These are phyloP conservation scores for Eospalax fontanierii DNA, from an alignment of 2,797 vertebrate genomes.

Conservation along the genomic window DNA sequence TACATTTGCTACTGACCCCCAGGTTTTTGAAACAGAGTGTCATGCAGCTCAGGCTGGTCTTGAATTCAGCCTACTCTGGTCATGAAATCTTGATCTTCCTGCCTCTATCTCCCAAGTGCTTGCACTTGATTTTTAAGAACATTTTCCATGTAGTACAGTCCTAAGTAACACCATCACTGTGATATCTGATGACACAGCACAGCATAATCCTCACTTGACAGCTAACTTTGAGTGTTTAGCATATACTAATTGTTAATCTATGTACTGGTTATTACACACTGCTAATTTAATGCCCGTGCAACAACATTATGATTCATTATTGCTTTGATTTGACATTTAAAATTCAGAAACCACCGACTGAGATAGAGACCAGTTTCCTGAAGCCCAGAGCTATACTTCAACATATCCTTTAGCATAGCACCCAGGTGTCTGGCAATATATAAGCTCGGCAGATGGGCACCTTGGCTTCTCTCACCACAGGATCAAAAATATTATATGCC, in stretches of 20 bases:
- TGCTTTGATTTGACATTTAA: conserved; percentile 56
- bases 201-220: conserved; percentile 28
- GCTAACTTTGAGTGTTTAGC: conserved; percentile 27
- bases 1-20: not conserved
- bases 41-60: not conserved
- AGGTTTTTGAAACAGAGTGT: not conserved
- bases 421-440: conserved; percentile 29
- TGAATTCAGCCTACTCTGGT: not conserved
- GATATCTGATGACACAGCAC: conserved; percentile 13
- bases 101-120: not conserved
- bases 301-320: conserved; percentile 23
- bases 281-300: conserved; percentile 56
- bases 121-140: conserved; percentile 52
- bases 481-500: conserved; percentile 61
- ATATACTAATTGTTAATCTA: conserved; percentile 38
- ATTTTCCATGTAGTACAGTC: conserved; percentile 43
- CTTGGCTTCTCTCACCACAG: conserved; percentile 56
- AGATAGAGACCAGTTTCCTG: conserved; percentile 23
- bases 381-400: conserved; percentile 10
- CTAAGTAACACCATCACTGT: conserved; percentile 1
- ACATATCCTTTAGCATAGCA: conserved; percentile 55
- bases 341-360: conserved; percentile 48
- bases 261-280: conserved; percentile 47
- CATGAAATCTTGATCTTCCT: not conserved
- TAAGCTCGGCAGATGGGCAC: conserved; percentile 50